Conservation (phyloP, 2,888 invertebrate species). For the Caenorhabditis sp. region DNA sequence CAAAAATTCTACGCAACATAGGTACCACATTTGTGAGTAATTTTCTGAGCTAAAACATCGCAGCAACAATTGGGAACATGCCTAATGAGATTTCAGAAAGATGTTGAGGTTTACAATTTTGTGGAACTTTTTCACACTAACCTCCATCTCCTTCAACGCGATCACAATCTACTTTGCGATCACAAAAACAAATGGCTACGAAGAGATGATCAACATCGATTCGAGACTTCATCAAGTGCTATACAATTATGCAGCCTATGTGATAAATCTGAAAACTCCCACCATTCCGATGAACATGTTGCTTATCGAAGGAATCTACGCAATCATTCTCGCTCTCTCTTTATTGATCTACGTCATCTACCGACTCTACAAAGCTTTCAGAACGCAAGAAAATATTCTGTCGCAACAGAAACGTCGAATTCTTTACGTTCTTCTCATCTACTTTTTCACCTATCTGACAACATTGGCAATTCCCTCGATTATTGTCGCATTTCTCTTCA, state of each 20-base stretch:
- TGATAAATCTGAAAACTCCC: slow-evolving; percentile 12
- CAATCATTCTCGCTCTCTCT: background rate
- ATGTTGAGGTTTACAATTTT: slow-evolving; percentile 13
- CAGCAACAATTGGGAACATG: no score
- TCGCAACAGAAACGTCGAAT: slow-evolving; percentile 15
- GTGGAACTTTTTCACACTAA: slow-evolving; percentile 1
- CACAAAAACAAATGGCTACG: background rate
- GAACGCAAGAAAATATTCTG: slow-evolving; percentile 5
- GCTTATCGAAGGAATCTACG: slow-evolving; percentile 12
- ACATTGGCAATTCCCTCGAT: slow-evolving; percentile 16
- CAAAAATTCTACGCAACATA: no score
- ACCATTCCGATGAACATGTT: slow-evolving; percentile 19
- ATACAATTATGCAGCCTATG: slow-evolving; percentile 9
- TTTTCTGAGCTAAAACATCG: no score
- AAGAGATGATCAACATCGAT: background rate
- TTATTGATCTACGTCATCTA: background rate
- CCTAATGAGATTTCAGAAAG: no score
- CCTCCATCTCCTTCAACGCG: slow-evolving; percentile 10
- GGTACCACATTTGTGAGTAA: no score
- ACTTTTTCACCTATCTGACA: slow-evolving; percentile 6
- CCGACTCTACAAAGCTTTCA: slow-evolving; percentile 8
- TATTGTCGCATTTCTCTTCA: background rate
- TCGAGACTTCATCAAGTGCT: background rate
- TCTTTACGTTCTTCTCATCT: slow-evolving; percentile 8
- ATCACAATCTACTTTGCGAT: background rate